Base-by-base conservation (phyloP, 2,888 invertebrate genomes). In the Acholoe squamosa region DNA sequence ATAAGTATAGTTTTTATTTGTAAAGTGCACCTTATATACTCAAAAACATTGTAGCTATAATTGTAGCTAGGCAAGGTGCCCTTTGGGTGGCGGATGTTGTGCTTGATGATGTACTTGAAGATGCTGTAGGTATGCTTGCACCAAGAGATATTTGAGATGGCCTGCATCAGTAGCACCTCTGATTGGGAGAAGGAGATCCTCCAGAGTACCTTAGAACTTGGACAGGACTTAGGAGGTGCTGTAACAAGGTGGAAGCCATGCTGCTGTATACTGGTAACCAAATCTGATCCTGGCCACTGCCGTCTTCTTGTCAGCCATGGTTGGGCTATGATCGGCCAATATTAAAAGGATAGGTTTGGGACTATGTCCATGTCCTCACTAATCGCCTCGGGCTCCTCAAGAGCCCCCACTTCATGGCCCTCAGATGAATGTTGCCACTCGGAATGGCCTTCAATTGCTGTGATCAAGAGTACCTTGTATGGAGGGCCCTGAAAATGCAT, bases 101-200 rank as follows among this genome's bases (percentile, higher is more conserved):
- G 34, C 19, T 77, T 28, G 31, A 77, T 77, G 25, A 77, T 19
- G 77, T 19, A 77, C 34, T 77, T 77, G 34, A 77, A 77, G 31
- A 77, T 77, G 1, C 77, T 3, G 77, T 77, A 77, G 16, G 77
- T 77, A 31, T 77, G 77, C 31, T 77, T 77, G 19, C 77, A 77
- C 77, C 77, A 77, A 31, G 77, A 77, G 31, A 31, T 77, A 19
- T 33, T 77, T 5, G 33, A 31, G 34, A 77, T 3, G 33, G 31
- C 77, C 77, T 77, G 19, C 77, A 77, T 77, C 31, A 77, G 77
- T 3, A 77, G 77, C 5, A 33, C 19, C 77, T 77, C 77, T 0
- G 77, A 10, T 31, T 77, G 77, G n/a, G 77, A 77, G 77, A 77
- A 77, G 77, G 77, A 77, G 33, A 77, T 77, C 77, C 77, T 77